Conservation (phyloP, 2,113 vertebrate genomes). For the Amia ocellicauda region DNA sequence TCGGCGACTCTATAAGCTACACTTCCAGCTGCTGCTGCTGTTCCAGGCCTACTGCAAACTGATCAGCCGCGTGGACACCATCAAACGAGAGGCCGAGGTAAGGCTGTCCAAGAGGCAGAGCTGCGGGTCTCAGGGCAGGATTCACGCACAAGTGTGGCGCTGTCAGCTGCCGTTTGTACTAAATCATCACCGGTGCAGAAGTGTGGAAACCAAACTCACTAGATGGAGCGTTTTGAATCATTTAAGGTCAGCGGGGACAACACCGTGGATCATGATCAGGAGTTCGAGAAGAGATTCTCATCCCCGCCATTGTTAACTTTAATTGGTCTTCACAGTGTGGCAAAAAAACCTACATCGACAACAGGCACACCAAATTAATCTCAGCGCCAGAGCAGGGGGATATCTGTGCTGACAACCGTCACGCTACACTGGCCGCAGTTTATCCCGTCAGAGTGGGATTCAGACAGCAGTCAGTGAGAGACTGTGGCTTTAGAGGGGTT, state of each 20-base stretch:
- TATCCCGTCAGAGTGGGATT: not conserved
- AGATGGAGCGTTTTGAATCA: not conserved
- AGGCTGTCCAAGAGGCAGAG: constrained; percentile 31
- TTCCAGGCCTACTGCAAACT: constrained; percentile 98
- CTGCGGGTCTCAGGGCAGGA: too few species aligned
- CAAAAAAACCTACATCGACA: constrained; percentile 9
- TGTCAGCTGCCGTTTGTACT: not conserved
- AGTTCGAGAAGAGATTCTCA: not conserved
- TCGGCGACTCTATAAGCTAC: constrained; percentile 91
- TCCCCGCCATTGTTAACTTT: not conserved
- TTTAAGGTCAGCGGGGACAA: not conserved
- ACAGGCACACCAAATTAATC: not conserved
- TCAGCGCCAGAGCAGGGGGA: not conserved
- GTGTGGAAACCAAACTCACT: not conserved
- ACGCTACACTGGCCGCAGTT: not conserved
- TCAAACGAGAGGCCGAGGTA: constrained; percentile 94
- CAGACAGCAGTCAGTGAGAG: too few species aligned
- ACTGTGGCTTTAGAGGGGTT: not conserved
- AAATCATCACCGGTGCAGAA: not conserved
- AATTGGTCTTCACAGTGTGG: constrained; percentile 19
- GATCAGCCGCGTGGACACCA: constrained; percentile 86
- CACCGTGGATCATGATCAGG: not conserved
- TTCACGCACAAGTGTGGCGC: not conserved
- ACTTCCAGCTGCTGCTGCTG: constrained; percentile 95
- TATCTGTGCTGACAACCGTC: not conserved